Percentiles rank a stretch among this genome's conserved stretches.
Conservation (phyloP, 1,140 invertebrate species). For the Coelopa frigida region DNA sequence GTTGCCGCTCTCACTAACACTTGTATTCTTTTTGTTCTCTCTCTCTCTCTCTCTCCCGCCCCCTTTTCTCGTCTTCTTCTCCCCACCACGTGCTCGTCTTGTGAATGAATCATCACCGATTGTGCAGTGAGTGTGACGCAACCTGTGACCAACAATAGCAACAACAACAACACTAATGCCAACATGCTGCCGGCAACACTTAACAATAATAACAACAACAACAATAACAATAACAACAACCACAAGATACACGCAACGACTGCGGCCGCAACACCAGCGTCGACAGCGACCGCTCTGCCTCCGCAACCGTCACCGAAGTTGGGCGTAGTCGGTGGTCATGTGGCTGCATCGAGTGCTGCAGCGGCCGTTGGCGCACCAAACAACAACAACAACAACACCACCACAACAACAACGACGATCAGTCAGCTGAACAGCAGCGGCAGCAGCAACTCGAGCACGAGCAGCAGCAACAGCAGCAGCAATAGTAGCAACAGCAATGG, state of each 20-base stretch:
- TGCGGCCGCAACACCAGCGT: no score
- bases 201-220: conserved; percentile 11
- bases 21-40: neutral
- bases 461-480: conserved; percentile 27
- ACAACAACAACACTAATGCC: neutral
- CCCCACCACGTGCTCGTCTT: no score
- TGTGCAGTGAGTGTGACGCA: neutral
- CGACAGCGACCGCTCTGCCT: no score
- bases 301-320: conserved; percentile 27
- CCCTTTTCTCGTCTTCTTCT: neutral
- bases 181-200: neutral
- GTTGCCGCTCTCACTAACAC: no score
- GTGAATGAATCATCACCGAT: neutral
- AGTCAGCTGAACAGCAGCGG: conserved; percentile 6
- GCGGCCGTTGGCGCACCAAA: no score
- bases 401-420: conserved; percentile 8
- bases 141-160: neutral
- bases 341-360: no score
- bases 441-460: conserved; percentile 21
- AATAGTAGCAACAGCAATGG: conserved; percentile 26
- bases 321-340: no score
- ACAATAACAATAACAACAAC: conserved; percentile 11
- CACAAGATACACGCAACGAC: conserved; percentile 4
- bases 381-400: conserved; percentile 10
- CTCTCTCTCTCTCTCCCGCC: neutral